Percentiles rank a stretch among this genome's conserved stretches.
Conservation (phyloP, 2,888 invertebrate genomes). For the Pyrocoelia pectoralis region DNA sequence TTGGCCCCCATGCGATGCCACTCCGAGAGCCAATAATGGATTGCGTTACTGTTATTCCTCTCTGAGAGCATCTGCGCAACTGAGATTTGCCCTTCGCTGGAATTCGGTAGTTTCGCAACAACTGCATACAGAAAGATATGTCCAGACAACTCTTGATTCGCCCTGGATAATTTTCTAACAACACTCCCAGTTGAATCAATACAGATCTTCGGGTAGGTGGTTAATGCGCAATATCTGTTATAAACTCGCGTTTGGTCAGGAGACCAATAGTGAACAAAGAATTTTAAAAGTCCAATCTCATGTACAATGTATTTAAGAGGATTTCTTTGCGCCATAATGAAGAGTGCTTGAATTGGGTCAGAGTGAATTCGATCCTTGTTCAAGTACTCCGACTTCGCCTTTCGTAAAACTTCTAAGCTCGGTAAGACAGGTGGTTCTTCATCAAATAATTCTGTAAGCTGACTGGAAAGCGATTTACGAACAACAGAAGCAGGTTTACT, state of each 20-base stretch:
- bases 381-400: too few species aligned
- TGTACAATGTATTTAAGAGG: neutral
- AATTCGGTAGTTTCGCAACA: conserved; percentile 13
- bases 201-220: neutral
- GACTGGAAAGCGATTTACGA: too few species aligned
- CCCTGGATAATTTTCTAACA: too few species aligned
- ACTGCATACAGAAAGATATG: conserved; percentile 11
- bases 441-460: too few species aligned
- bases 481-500: too few species aligned
- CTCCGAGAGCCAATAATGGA: conserved; percentile 29
- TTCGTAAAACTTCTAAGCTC: too few species aligned
- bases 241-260: conserved; percentile 3
- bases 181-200: neutral
- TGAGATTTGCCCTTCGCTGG: conserved; percentile 22
- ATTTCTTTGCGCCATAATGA: neutral
- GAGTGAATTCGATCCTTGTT: too few species aligned
- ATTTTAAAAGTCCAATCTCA: conserved; percentile 11
- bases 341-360: too few species aligned
- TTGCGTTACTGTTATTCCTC: conserved; percentile 26
- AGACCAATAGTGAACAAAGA: conserved; percentile 18
- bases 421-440: too few species aligned
- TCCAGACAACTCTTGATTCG: neutral
- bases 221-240: neutral
- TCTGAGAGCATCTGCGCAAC: conserved; percentile 34
- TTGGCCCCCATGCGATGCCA: conserved; percentile 23